Evolutionary conservation across 1,140 invertebrate genomes (phyloP).

Genomic region (Cydia splendana): DNA sequence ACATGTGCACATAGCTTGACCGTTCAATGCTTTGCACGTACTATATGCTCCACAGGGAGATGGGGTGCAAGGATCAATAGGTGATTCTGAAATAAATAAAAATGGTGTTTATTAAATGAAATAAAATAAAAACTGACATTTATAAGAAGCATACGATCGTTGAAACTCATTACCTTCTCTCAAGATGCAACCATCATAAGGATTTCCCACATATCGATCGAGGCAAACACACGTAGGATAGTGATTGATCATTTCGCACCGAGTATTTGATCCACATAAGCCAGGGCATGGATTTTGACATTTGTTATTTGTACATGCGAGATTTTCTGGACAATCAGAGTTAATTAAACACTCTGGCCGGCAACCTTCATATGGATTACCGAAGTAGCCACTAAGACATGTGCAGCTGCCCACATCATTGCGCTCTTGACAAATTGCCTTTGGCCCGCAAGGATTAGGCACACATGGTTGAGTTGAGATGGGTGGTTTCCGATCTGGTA

Average conservation of each 20-base stretch:
- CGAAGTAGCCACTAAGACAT: constrained; percentile 85
- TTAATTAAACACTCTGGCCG: constrained; percentile 87
- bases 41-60: constrained; percentile 85
- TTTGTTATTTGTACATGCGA: constrained; percentile 86
- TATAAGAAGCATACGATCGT: neutral
- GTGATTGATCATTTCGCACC: constrained; percentile 88
- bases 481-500: constrained; percentile 52
- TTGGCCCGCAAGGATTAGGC: constrained; percentile 84
- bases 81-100: constrained; percentile 60
- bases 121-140: neutral
- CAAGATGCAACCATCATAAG: constrained; percentile 81
- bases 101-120: constrained; percentile 30
- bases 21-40: constrained; percentile 82
- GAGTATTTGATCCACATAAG: constrained; percentile 86
- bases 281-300: constrained; percentile 89
- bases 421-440: constrained; percentile 85
- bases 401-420: constrained; percentile 85
- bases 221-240: constrained; percentile 86
- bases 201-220: constrained; percentile 84
- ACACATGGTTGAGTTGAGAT: constrained; percentile 59
- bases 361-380: constrained; percentile 88
- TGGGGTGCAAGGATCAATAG: constrained; percentile 79
- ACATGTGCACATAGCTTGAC: constrained; percentile 85
- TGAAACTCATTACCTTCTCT: constrained; percentile 78
- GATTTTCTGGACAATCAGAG: constrained; percentile 85